phyloP scores from a whole-genome alignment of 2,888 invertebrate genomes.

The Selenia dentaria region DNA sequence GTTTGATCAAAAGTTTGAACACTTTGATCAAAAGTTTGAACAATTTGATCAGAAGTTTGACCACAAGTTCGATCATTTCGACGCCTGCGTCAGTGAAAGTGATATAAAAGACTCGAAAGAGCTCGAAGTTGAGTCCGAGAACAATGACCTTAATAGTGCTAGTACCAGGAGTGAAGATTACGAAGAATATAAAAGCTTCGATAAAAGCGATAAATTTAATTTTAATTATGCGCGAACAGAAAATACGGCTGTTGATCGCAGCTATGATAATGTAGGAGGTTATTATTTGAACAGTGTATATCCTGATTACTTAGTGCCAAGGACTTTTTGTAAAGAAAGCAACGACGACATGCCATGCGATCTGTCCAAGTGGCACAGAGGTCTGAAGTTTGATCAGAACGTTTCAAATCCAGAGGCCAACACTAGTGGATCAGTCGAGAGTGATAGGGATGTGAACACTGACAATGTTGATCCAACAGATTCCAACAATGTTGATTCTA shows the following conservation, averaged over 20 bases:
- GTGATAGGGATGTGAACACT: slow-evolving; percentile 35
- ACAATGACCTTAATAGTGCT: slow-evolving; percentile 38
- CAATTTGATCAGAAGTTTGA: slow-evolving; percentile 14
- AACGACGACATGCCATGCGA: slow-evolving; percentile 72
- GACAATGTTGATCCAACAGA: slow-evolving; percentile 40
- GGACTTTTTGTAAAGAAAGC: slow-evolving; percentile 41
- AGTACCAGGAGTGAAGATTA: slow-evolving; percentile 36
- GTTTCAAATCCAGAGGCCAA: slow-evolving; percentile 36
- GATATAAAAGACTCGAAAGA: slow-evolving; percentile 39
- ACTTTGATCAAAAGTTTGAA: slow-evolving; percentile 12
- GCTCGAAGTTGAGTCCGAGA: slow-evolving; percentile 34
- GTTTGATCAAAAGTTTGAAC: slow-evolving; percentile 21
- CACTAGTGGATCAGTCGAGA: slow-evolving; percentile 48
- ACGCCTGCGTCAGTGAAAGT: slow-evolving; percentile 37
- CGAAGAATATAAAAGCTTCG: slow-evolving; percentile 32
- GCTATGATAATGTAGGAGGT: slow-evolving; percentile 26
- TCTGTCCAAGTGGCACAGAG: slow-evolving; percentile 69
- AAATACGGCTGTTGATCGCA: slow-evolving; percentile 25
- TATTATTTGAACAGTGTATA: slow-evolving; percentile 38
- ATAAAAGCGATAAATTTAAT: slow-evolving; percentile 27
- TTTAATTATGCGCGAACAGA: slow-evolving; percentile 27
- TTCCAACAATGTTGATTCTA: slow-evolving; percentile 40
- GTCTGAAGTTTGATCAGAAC: slow-evolving; percentile 41
- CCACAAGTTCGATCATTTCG: slow-evolving; percentile 31
- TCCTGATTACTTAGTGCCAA: slow-evolving; percentile 46